Evolutionary conservation across 2,113 vertebrate species (phyloP), one percentile per base, ranked within the genome.

Genomic region (Himantopus leucocephalus): DNA sequence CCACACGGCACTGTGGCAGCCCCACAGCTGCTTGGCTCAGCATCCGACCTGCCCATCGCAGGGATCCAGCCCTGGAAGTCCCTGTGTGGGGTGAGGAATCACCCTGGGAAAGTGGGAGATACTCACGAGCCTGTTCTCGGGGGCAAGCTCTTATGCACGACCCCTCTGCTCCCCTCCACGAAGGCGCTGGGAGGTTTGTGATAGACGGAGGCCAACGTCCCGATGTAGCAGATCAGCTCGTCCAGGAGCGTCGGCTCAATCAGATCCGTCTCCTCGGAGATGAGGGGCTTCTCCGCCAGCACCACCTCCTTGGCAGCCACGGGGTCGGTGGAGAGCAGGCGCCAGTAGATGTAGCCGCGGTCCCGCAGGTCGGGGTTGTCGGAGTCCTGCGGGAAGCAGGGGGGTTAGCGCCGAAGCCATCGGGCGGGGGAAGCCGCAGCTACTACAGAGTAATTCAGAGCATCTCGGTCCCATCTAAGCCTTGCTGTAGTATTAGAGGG

Each of bases 271-370:
- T 99, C 99, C 96, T 99, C 99, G 0, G 99, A 99, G 97, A 99
- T 99, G 82, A 99, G 98, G 0, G 99, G 99, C 90, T 99, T 99
- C 98, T 99, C 99, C 0, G 99, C 99, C 98, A 99, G 97, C 35
- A 99, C 99, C 96, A 99, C 99, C 93, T 99, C 99, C 96, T 99
- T 99, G 75, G 99, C 99, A 0, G 99, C 99, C 94, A 99, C 99
- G 0, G 99, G 99, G 95, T 99, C 99, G 0, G 99, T 99, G 94
- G 99, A 99, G n/a, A 99, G 99, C 96, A 99, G 98, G 63, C 99
- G 99, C 99, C 99, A 99, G 97, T 99, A 99, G 98, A 99, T 99
- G 97, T 99, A 99, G 16, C 99, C 99, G 0, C 99, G 99, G 75
- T 99, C 99, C 83, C 99, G 98, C 95, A 99, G 98, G 97, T 99